Percentiles rank a stretch among this genome's conserved stretches.
Conservation (phyloP, 2,113 vertebrate species). For the Petroica traversi region DNA sequence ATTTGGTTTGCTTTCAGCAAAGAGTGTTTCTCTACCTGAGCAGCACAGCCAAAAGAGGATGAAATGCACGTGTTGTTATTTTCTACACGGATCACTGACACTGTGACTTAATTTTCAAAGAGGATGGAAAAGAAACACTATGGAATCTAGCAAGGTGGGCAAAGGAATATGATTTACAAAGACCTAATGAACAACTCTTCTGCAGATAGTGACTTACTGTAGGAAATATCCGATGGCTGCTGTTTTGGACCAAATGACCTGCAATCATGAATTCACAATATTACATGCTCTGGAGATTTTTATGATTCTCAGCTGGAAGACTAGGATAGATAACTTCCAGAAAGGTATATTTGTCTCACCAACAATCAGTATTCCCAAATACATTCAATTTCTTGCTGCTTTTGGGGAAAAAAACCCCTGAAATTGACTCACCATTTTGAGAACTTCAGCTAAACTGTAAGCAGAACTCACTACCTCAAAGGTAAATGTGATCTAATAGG, state of each 20-base stretch:
- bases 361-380: background rate
- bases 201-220: background rate
- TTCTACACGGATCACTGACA: constrained; percentile 11
- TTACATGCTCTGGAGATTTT: background rate
- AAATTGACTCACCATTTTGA: background rate
- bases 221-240: background rate
- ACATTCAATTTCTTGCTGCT: background rate
- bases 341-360: background rate
- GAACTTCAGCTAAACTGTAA: background rate
- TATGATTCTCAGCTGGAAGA: background rate
- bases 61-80: background rate
- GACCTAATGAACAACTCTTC: background rate
- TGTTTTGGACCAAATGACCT: background rate
- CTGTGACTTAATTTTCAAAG: background rate
- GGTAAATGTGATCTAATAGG: background rate
- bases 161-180: constrained; percentile 10
- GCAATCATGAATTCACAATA: background rate
- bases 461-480: background rate
- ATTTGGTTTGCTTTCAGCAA: background rate
- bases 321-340: background rate
- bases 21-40: background rate
- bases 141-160: background rate
- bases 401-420: background rate
- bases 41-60: background rate
- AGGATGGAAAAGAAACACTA: background rate